These are phyloP conservation scores for Zhuqinia jingwanae DNA, from an alignment of 2,888 invertebrate genomes.

Conservation along the genomic window DNA sequence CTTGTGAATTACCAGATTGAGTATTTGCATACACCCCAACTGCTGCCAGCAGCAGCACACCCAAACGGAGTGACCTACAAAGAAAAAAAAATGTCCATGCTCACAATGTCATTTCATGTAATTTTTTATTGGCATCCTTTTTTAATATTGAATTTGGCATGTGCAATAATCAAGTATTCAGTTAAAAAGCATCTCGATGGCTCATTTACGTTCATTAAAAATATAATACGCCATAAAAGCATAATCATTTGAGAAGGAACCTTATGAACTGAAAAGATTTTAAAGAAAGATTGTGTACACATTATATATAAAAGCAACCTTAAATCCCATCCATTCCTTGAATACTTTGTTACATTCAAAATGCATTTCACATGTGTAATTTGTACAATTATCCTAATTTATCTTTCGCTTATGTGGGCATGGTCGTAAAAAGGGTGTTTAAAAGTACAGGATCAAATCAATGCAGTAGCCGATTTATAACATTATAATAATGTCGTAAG, in stretches of 20 bases:
- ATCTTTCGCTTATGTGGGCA: background rate
- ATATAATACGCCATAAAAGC: too few species aligned
- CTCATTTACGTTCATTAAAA: too few species aligned
- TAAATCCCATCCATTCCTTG: too few species aligned
- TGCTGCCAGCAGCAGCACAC: conserved; percentile 60
- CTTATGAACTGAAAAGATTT: too few species aligned
- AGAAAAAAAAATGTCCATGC: background rate
- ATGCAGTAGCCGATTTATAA: background rate
- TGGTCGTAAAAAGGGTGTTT: too few species aligned
- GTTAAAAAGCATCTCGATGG: too few species aligned
- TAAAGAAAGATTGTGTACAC: too few species aligned
- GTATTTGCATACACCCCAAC: conserved; percentile 24
- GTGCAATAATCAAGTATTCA: too few species aligned
- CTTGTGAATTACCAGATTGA: conserved; percentile 57
- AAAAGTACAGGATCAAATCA: background rate
- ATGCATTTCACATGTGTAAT: background rate
- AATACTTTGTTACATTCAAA: too few species aligned
- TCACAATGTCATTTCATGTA: background rate
- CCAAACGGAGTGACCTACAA: conserved; percentile 52
- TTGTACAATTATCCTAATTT: background rate
- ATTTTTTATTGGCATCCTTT: background rate
- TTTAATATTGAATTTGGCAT: background rate
- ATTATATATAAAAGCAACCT: too few species aligned
- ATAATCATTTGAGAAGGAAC: too few species aligned
- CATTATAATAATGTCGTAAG: too few species aligned